phyloP scores from a whole-genome alignment of 2,113 vertebrate genomes.

The Menura novaehollandiae region DNA sequence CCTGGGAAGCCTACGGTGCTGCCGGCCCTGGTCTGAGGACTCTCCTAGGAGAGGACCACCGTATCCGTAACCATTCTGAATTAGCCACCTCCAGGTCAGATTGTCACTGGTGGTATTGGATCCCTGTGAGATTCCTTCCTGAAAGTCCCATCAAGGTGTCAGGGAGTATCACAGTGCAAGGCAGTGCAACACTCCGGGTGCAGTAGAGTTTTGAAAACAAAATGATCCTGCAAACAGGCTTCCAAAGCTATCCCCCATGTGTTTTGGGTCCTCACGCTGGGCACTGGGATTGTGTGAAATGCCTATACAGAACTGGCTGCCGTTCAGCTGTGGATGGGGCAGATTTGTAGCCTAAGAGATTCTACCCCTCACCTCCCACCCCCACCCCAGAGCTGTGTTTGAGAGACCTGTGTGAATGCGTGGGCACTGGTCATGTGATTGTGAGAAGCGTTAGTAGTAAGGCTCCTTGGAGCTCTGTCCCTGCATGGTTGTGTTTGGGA shows the following conservation, averaged over 20 bases:
- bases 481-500: not conserved
- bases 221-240: not conserved
- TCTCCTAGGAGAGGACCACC: not conserved
- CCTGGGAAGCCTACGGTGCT: not conserved
- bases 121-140: not conserved
- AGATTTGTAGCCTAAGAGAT: not conserved
- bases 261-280: not conserved
- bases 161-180: rapidly evolving
- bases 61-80: not conserved
- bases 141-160: rapidly evolving
- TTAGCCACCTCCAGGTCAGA: not conserved
- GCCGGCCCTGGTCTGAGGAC: not conserved
- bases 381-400: not conserved
- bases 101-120: not conserved
- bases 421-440: not conserved
- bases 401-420: not conserved
- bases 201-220: not conserved
- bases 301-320: not conserved
- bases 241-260: not conserved
- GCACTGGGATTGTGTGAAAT: not conserved
- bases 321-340: not conserved
- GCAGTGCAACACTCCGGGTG: rapidly evolving
- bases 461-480: not conserved
- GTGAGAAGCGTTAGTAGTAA: not conserved
- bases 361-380: not conserved